Conservation (phyloP, 1,140 invertebrate genomes). For the Temnothorax longispinosus region DNA sequence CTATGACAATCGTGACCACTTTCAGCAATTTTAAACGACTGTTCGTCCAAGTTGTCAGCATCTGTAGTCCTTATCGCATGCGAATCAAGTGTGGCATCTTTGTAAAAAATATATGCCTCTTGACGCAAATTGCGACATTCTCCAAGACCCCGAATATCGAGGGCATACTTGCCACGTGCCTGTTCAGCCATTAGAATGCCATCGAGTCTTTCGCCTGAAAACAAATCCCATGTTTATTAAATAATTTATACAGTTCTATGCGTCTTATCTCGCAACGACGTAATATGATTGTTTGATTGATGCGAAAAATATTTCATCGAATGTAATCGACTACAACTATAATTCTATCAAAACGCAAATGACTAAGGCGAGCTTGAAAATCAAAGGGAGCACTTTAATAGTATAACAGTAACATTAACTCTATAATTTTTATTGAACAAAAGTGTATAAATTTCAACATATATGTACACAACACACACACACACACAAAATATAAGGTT, state of each 20-base stretch:
- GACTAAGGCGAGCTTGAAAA: not conserved
- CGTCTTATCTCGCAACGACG: not conserved
- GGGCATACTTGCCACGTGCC: slow-evolving; percentile 86
- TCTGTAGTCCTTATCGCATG: not conserved
- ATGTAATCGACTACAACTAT: not conserved
- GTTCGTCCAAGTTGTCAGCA: not conserved
- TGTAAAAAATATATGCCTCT: slow-evolving; percentile 69
- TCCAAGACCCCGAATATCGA: slow-evolving; percentile 85
- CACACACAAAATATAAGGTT: slow-evolving; percentile 11
- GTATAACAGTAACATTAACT: slow-evolving; percentile 24
- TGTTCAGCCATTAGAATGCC: slow-evolving; percentile 87
- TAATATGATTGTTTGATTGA: not conserved
- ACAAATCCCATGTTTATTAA: slow-evolving; percentile 18
- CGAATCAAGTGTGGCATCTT: slow-evolving; percentile 22
- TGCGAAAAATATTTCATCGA: not conserved
- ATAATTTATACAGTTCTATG: not conserved
- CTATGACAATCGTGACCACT: slow-evolving; percentile 69
- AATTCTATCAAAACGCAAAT: not conserved
- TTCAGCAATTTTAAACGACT: slow-evolving; percentile 39
- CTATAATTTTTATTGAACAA: slow-evolving; percentile 70
- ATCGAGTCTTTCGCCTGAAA: slow-evolving; percentile 89
- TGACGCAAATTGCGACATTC: slow-evolving; percentile 82
- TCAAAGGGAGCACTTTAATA: not conserved
- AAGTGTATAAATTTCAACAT: slow-evolving; percentile 64
- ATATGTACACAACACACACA: slow-evolving; percentile 27